Conservation (phyloP, 2,797 vertebrate genomes). For the Darevskia mixta region DNA sequence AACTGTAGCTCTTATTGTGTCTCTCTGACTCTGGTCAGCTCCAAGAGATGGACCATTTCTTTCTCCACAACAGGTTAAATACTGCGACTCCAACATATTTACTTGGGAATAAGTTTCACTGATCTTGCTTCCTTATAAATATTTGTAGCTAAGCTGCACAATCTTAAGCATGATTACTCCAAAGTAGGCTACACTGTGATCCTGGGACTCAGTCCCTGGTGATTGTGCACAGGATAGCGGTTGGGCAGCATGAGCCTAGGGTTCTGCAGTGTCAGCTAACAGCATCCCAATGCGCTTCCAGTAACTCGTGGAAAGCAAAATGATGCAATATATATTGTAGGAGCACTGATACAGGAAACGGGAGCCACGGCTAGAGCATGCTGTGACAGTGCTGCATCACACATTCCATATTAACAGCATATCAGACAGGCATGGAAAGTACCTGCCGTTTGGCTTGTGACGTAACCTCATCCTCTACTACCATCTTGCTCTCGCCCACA, state of each 20-base stretch:
- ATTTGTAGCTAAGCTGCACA: background rate
- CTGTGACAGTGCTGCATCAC: background rate
- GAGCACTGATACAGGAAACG: background rate
- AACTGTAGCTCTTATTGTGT: background rate
- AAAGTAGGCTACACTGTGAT: background rate
- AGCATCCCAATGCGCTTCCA: background rate
- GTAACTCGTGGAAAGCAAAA: background rate
- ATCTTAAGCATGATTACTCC: background rate
- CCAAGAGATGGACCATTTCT: background rate
- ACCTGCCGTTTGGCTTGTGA: background rate
- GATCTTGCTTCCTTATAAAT: too few relatives aligned
- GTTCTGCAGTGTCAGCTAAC: background rate
- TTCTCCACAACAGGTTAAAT: background rate
- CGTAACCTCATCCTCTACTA: background rate
- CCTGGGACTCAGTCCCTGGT: background rate
- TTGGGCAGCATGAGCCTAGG: background rate
- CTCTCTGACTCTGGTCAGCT: background rate
- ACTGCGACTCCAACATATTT: background rate
- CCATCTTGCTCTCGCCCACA: background rate
- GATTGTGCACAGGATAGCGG: background rate
- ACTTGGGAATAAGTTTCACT: background rate
- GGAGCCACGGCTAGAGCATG: background rate
- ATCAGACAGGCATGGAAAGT: background rate
- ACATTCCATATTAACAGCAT: background rate
- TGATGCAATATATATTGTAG: background rate